phyloP scores from a whole-genome alignment of 2,797 vertebrate species.

The Sebastes hubbsi region DNA sequence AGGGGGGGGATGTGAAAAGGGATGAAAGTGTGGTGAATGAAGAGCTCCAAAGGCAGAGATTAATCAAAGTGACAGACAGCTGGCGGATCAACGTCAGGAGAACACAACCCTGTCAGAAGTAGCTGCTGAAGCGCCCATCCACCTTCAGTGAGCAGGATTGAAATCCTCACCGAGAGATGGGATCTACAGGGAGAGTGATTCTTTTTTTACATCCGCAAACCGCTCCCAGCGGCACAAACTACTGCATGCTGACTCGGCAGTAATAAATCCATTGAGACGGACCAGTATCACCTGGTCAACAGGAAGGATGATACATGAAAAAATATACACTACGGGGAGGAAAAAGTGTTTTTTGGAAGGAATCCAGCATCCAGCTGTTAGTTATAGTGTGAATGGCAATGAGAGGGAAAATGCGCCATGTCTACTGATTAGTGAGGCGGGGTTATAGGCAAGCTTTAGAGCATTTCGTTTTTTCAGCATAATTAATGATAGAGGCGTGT shows the following conservation, averaged over 20 bases:
- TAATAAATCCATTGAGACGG: slow-evolving; percentile 39
- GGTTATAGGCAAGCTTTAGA: slow-evolving; percentile 22
- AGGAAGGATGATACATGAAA: neutral
- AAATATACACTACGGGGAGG: neutral
- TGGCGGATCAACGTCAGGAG: slow-evolving; percentile 39
- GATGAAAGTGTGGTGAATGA: slow-evolving; percentile 33
- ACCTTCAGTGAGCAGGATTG: slow-evolving; percentile 38
- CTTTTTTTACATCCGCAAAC: slow-evolving; percentile 23
- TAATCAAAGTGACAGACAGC: slow-evolving; percentile 55
- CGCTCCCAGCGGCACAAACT: slow-evolving; percentile 35
- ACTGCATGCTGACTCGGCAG: slow-evolving; percentile 49
- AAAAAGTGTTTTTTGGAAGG: slow-evolving; percentile 1
- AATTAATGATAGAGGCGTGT: slow-evolving; percentile 37
- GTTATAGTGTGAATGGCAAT: neutral
- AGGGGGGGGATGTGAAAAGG: neutral
- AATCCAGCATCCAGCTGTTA: neutral
- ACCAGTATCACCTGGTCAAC: slow-evolving; percentile 27
- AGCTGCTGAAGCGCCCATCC: slow-evolving; percentile 36
- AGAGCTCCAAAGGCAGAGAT: slow-evolving; percentile 41
- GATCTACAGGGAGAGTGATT: slow-evolving; percentile 1
- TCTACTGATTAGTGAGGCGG: slow-evolving; percentile 33
- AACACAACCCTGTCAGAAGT: slow-evolving; percentile 33
- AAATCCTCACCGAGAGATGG: slow-evolving; percentile 32
- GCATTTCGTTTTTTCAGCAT: slow-evolving; percentile 32
- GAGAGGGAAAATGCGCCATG: slow-evolving; percentile 20